Evolutionary conservation across 2,113 vertebrate species (phyloP).

Genomic region (Propithecus coquereli): DNA sequence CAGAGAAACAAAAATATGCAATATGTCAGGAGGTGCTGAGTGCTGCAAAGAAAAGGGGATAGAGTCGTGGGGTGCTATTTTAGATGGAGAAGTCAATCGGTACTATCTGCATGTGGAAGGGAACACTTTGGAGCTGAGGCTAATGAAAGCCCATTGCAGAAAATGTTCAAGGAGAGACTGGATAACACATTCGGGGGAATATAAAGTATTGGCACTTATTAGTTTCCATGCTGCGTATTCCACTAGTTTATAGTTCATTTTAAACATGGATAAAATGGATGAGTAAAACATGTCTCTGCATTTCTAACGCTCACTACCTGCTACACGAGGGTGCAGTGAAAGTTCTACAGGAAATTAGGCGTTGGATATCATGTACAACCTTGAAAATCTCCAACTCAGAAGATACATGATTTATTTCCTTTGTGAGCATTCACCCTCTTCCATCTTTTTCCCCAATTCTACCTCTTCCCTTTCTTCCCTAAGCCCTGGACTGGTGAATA

Average conservation of each 20-base stretch:
- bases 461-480: neutral
- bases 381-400: neutral
- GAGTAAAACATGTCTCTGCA: neutral
- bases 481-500: neutral
- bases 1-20: neutral
- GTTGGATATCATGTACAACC: neutral
- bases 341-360: neutral
- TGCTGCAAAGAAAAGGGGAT: neutral
- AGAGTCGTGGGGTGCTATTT: neutral
- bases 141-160: neutral
- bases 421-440: neutral
- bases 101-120: neutral
- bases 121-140: neutral
- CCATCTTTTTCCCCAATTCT: neutral
- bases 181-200: neutral
- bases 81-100: neutral
- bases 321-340: neutral
- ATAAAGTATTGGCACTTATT: neutral
- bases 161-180: neutral
- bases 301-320: neutral
- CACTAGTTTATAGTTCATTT: neutral
- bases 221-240: neutral
- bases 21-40: neutral
- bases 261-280: neutral
- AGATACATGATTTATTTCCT: neutral